Percentiles rank a stretch among this genome's conserved stretches.
Evolutionary conservation across 2,888 invertebrate species (phyloP).

Genomic region (Cephonodes hylas): DNA sequence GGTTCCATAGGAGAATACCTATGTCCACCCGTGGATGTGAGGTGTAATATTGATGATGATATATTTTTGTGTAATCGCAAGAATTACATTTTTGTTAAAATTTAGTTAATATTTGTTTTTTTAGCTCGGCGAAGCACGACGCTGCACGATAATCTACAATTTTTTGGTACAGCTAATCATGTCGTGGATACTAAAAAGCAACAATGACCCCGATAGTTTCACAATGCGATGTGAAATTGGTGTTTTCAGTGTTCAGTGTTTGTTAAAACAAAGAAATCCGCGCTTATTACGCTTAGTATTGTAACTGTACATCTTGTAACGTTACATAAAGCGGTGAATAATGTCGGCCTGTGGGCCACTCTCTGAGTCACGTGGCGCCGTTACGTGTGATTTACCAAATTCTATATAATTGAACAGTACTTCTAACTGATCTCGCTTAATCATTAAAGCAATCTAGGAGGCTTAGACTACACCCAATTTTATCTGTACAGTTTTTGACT

Average conservation of each 20-base stretch:
- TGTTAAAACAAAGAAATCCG: slow-evolving; percentile 51
- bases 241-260: slow-evolving; percentile 47
- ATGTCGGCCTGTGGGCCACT: slow-evolving; percentile 35
- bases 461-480: too few species aligned
- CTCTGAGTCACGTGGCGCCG: slow-evolving; percentile 53
- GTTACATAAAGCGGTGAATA: slow-evolving; percentile 63
- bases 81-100: too few species aligned
- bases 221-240: slow-evolving; percentile 44
- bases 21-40: too few species aligned
- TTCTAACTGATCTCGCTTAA: background rate
- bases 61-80: too few species aligned
- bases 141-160: background rate
- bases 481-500: too few species aligned
- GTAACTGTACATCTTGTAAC: slow-evolving; percentile 68
- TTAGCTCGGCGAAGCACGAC: too few species aligned
- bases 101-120: too few species aligned
- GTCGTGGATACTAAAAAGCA: slow-evolving; percentile 28
- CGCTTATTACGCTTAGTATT: slow-evolving; percentile 46
- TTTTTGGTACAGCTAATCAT: slow-evolving; percentile 25
- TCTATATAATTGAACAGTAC: background rate
- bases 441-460: background rate
- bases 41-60: too few species aligned
- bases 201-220: slow-evolving; percentile 50
- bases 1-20: too few species aligned
- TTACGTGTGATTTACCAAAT: slow-evolving; percentile 28